phyloP scores from a whole-genome alignment of 2,113 vertebrate species.

The Cettia cetti region DNA sequence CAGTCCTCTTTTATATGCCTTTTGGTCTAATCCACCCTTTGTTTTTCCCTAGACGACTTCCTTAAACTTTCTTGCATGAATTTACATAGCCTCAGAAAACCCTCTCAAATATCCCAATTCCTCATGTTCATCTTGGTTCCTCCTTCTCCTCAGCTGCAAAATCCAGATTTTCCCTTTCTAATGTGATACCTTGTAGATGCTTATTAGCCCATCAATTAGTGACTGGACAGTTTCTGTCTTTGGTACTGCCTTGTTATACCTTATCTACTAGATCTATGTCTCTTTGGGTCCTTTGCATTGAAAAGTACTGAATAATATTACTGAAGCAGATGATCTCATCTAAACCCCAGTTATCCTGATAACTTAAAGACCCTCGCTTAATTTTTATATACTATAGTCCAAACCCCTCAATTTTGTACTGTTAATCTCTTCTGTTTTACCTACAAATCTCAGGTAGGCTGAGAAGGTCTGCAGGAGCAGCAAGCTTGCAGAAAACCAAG shows the following conservation, averaged over 20 bases:
- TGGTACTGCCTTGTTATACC: neutral
- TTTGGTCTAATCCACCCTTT: neutral
- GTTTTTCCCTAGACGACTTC: neutral
- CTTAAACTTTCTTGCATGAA: neutral
- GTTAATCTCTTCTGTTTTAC: neutral
- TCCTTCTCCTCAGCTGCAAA: neutral
- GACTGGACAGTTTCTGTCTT: neutral
- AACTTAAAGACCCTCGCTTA: neutral
- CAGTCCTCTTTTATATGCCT: neutral
- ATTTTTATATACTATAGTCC: neutral
- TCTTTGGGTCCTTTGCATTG: neutral
- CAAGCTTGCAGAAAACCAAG: neutral
- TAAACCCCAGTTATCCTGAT: neutral
- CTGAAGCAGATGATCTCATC: neutral
- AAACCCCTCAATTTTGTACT: neutral
- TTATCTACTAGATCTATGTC: neutral
- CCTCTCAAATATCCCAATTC: neutral
- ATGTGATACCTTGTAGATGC: neutral
- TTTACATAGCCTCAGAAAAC: neutral
- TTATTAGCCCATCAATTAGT: neutral
- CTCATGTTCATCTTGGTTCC: neutral
- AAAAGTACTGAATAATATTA: neutral
- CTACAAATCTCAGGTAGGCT: neutral
- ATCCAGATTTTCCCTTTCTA: neutral
- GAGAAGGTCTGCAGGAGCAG: neutral